A percentile compares a stretch with the other conserved stretches of the same genome.
phyloP scores from a whole-genome alignment of 2,797 vertebrate genomes.

The Pitangus sulphuratus region DNA sequence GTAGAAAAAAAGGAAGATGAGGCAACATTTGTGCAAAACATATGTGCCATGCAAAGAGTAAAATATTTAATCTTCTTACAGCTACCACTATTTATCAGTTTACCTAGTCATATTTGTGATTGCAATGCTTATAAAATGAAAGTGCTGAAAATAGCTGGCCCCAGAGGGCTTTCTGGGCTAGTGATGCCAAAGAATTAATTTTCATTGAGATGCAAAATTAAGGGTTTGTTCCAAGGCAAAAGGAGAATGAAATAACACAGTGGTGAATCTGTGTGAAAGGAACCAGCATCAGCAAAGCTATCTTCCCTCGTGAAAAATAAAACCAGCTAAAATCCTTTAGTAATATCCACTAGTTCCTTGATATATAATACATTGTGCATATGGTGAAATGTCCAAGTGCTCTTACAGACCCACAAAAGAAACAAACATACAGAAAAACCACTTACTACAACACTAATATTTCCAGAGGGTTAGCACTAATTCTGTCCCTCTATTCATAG shows the following conservation, averaged over 20 bases:
- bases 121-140: conserved; percentile 22
- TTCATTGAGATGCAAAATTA: neutral
- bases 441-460: conserved; percentile 21
- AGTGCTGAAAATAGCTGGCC: conserved; percentile 9
- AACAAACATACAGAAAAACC: conserved; percentile 36
- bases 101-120: neutral
- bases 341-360: neutral
- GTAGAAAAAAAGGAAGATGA: neutral
- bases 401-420: conserved; percentile 31
- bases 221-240: neutral
- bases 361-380: conserved; percentile 34
- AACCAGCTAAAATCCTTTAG: neutral
- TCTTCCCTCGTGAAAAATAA: neutral
- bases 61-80: neutral
- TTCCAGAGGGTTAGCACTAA: conserved; percentile 47
- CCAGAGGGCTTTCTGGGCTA: neutral
- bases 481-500: conserved; percentile 70
- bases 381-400: conserved; percentile 32
- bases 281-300: neutral
- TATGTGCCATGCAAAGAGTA: neutral
- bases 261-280: neutral
- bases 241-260: neutral
- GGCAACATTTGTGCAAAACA: neutral
- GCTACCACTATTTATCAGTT: neutral
- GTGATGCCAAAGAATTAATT: neutral